Evolutionary conservation across 2,888 invertebrate species (phyloP), one percentile per base, ranked within the genome.

Genomic region (Pyrrhia umbra): DNA sequence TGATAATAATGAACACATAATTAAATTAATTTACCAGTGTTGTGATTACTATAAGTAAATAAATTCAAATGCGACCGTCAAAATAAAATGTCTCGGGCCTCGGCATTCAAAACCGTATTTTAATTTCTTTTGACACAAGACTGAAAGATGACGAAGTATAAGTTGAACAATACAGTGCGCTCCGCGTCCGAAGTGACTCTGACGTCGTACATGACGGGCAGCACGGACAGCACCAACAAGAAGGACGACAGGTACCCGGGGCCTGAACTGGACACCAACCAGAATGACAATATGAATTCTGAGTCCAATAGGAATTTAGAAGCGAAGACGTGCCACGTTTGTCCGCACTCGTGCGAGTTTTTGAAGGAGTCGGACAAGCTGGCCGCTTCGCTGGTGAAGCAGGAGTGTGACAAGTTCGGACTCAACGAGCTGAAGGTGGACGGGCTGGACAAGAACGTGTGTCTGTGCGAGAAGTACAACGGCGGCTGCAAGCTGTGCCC

Each of bases 71-170:
- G 85, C 63, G 62, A 67, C 59, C 58, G 76, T 82, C 74, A 56
- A 77, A 74, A 75, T 84, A 89, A 86, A 84, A 94, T 93, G 94
- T 92, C 92, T 75, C 91, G 93, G 42, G 90, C 89, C 45, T 90
- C 91, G 45, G 73, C 81, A 52, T 93, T 87, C 83, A 92, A 92
- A 87, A 90, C 90, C n/a, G 60, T 86, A 56, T 92, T 90, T 74
- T 92, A 89, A 83, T 72, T 74, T 58, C 15, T n/a, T 62, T 68
- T 66, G 46, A 60, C 46, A 61, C 61, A 62, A 50, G 56, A 68
- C 62, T 67, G 59, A 63, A 90, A 81, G 70, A 95, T 95, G 95
- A 95, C 95, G 54, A 96, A 95, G 82, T 96, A 95, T 84, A 95
- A 95, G 80, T 80, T 96, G 79, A 95, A 94, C 83, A 94, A 95